Percentiles rank a stretch among this genome's conserved stretches.
Conservation (phyloP, 2,113 vertebrate species). For the Thunnus maccoyii region DNA sequence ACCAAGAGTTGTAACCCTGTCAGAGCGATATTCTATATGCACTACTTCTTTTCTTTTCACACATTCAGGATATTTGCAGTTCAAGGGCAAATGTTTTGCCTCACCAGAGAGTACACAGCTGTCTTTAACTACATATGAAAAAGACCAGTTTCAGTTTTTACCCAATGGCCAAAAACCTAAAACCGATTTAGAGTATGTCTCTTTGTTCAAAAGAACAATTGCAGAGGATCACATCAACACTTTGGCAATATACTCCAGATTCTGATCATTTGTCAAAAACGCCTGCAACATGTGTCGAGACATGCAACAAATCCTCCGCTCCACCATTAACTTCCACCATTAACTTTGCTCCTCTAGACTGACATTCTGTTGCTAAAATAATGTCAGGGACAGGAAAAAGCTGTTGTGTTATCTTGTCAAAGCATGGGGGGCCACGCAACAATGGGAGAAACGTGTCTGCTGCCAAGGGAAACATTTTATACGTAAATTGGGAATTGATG, state of each 20-base stretch:
- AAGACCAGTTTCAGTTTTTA: conserved; percentile 38
- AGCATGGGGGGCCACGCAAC: conserved; percentile 42
- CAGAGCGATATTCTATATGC: not conserved
- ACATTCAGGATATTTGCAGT: conserved; percentile 40
- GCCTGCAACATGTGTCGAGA: conserved; percentile 26
- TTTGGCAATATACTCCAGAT: conserved; percentile 44
- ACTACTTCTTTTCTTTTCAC: conserved; percentile 41
- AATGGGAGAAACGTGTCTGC: conserved; percentile 43
- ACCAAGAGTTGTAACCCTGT: conserved; percentile 4
- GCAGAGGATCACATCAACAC: conserved; percentile 56
- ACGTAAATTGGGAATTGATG: conserved; percentile 66
- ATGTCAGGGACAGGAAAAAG: conserved; percentile 59
- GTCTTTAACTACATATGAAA: conserved; percentile 56
- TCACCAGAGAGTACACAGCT: conserved; percentile 41
- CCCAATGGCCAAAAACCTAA: conserved; percentile 42
- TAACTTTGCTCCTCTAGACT: not conserved
- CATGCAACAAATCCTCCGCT: not conserved
- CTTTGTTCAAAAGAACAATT: conserved; percentile 62
- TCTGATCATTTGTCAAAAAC: conserved; percentile 42
- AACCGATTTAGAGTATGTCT: conserved; percentile 50
- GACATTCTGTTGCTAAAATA: conserved; percentile 50
- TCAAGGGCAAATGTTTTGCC: conserved; percentile 55
- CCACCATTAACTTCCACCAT: not conserved
- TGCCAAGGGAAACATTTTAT: conserved; percentile 64
- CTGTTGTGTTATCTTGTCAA: conserved; percentile 66